Base-by-base conservation (phyloP, 2,113 vertebrate species). In the Passer montanus region DNA sequence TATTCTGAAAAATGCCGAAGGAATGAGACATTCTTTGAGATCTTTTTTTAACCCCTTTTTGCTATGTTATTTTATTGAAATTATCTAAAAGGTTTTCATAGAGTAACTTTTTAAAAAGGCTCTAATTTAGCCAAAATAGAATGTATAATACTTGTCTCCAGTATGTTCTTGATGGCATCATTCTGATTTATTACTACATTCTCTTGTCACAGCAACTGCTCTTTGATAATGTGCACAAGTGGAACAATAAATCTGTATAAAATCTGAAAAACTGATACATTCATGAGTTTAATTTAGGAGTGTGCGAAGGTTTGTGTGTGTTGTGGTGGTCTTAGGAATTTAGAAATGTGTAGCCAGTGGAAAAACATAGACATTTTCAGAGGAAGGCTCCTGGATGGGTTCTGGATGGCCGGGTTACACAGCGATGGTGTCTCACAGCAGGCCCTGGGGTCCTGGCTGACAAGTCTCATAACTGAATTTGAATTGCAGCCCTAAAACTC, bases 221-320 rank as follows among this genome's bases (percentile, higher is more conserved):
- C 39, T 86, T 60, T 59, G 58, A 53, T 89, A 84, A 84, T 49
- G 24, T 68, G 63, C 62, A 80, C 50, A 95, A 93, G 50, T 83
- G 49, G 84, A 94, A 74, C 39, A 93, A 89, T 87, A 96, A 70
- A 84, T 93, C 82, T 90, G 6, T 69, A 37, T 62, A 89, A 26
- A 39, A 77, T 60, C 68, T 91, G 75, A 75, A 92, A 77, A 84
- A 35, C 22, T 2, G 60, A 75, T 73, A 30, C 23, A 31, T 72
- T 91, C 58, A 33, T 79, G 39, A 85, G 44, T 64, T 82, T 76
- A 43, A 62, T 82, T 81, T 66, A 73, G 22, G 20, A 27, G 7
- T 11, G 3, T 53, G 4, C 41, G 43, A 44, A 43, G 10, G 33
- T 63, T 43, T 73, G 24, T 63, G 7, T 53, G 8, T 78, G 17